Conservation (phyloP, 2,113 vertebrate genomes). For the Plecturocebus donacophilus region DNA sequence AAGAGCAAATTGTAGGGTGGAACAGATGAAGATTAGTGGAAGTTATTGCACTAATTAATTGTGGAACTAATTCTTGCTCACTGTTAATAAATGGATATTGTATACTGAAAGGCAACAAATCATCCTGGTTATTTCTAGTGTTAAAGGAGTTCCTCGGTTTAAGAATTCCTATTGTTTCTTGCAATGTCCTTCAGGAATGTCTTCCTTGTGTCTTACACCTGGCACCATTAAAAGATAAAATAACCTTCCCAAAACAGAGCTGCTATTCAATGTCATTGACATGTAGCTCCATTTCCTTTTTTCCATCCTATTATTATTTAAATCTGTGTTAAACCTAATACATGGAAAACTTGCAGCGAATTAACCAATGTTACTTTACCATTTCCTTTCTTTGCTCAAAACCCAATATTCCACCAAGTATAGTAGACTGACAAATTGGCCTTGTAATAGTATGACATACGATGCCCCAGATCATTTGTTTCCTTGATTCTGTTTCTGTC, state of each 20-base stretch:
- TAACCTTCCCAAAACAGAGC: slow-evolving; percentile 69
- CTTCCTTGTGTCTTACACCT: slow-evolving; percentile 62
- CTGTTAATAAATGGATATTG: slow-evolving; percentile 83
- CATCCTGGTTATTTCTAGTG: slow-evolving; percentile 71
- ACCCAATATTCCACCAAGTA: slow-evolving; percentile 48
- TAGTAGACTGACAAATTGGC: slow-evolving; percentile 42
- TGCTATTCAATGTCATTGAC: slow-evolving; percentile 64
- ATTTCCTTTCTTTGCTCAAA: slow-evolving; percentile 70
- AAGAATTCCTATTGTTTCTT: slow-evolving; percentile 50
- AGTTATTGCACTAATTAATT: slow-evolving; percentile 85
- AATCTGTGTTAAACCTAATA: slow-evolving; percentile 69
- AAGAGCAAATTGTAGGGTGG: slow-evolving; percentile 83
- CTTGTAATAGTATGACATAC: slow-evolving; percentile 61
- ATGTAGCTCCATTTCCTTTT: slow-evolving; percentile 49
- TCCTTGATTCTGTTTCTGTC: slow-evolving; percentile 54
- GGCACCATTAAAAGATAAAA: slow-evolving; percentile 66
- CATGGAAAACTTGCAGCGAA: slow-evolving; percentile 14
- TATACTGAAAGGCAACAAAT: slow-evolving; percentile 80
- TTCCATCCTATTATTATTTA: slow-evolving; percentile 67
- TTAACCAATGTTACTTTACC: slow-evolving; percentile 27
- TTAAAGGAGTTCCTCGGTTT: slow-evolving; percentile 39
- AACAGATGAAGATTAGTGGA: slow-evolving; percentile 83
- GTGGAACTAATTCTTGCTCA: slow-evolving; percentile 81
- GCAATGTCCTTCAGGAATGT: slow-evolving; percentile 61
- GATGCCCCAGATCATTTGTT: slow-evolving; percentile 39